phyloP scores from a whole-genome alignment of 2,888 invertebrate genomes.

The Sepiola atlantica region DNA sequence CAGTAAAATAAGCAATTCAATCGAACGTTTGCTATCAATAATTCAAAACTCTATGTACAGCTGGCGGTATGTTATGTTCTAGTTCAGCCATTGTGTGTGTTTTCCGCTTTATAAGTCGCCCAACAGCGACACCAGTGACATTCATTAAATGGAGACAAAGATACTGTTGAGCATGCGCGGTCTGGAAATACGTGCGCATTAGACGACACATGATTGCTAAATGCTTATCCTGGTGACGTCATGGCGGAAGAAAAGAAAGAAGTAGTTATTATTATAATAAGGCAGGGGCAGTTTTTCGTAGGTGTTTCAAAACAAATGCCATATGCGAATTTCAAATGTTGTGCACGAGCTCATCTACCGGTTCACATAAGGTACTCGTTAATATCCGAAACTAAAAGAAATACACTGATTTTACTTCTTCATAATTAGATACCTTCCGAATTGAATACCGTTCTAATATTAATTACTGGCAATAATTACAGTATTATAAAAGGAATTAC shows the following conservation, averaged over 20 bases:
- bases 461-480: no score
- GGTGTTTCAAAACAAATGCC: neutral
- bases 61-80: neutral
- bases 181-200: neutral
- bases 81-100: neutral
- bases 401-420: no score
- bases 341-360: no score
- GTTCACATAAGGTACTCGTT: no score
- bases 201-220: neutral
- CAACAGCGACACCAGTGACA: neutral
- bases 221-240: no score
- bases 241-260: neutral
- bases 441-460: no score
- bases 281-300: neutral
- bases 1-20: neutral
- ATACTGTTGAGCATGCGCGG: slow-evolving; percentile 32
- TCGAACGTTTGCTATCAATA: slow-evolving; percentile 3
- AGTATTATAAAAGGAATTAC: no score
- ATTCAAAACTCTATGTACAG: neutral
- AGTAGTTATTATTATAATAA: neutral
- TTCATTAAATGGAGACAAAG: slow-evolving; percentile 11
- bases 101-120: no score
- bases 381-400: no score
- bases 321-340: no score
- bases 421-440: no score